Base-by-base conservation (phyloP, 2,888 invertebrate genomes). In the Lithophane socia region DNA sequence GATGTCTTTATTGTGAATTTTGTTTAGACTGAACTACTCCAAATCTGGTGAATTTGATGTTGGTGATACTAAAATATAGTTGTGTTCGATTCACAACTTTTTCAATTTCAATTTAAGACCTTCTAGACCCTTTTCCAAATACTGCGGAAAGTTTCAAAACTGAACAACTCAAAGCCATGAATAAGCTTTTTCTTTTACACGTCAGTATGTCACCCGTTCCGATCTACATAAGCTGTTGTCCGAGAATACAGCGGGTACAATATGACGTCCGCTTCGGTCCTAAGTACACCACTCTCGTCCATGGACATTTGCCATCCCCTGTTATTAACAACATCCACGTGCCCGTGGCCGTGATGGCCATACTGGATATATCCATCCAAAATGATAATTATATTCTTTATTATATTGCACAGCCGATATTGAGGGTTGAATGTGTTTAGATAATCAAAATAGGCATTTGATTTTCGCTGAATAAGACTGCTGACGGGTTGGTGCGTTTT, bases 201-300 rank as follows among this genome's bases (percentile, higher is more conserved):
- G 21, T 13, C 74, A 49, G 81, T 81, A 71, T 85, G 73, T 77
- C 75, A 71, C 77, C 29, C n/a, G 49, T 64, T 76, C 74, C 70
- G 66, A 85, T 85, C 68, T 70, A 85, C 79, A 83, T 83, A 77
- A 83, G 87, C 73, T 82, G 78, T 81, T 77, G 73, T 71, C 74
- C 70, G 71, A 78, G 70, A 81, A 72, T 77, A 79, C 47, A 77
- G 64, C 77, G 72, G 72, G 65, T 56, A 71, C 77, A 74, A 77
- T 83, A 79, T 85, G 76, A 80, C 47, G 82, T 74, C 67, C 79
- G 42, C 76, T 37, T 79, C 75, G 61, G 79, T 88, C 89, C 89
- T 89, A 88, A 89, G 85, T 88, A 90, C 90, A 88, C 90, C 90
- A 88, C 90, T 86, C 52, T 81, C 44, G 29, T 68, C 74, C 71